A percentile compares a stretch with the other conserved stretches of the same genome.
Conservation (phyloP, 2,888 invertebrate genomes). For the Acholoe squamosa region DNA sequence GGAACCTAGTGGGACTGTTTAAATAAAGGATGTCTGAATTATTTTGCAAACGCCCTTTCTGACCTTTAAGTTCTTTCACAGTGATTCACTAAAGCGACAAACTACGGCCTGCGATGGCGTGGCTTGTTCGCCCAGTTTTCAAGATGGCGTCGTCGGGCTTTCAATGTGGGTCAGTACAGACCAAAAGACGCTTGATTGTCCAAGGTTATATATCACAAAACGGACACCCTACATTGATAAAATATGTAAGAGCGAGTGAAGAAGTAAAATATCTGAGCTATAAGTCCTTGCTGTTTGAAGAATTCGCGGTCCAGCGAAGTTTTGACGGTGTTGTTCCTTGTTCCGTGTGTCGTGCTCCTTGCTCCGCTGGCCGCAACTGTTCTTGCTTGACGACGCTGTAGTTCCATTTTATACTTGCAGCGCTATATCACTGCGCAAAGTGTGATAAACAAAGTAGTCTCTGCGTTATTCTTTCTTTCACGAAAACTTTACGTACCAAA, state of each 20-base stretch:
- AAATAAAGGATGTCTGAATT: too few species aligned
- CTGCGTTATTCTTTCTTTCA: neutral
- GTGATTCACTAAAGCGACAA: too few species aligned
- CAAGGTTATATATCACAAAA: neutral
- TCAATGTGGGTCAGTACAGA: slow-evolving; percentile 48
- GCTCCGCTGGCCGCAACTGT: neutral
- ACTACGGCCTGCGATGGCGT: too few species aligned
- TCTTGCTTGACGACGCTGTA: neutral
- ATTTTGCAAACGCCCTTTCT: too few species aligned
- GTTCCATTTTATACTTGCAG: neutral
- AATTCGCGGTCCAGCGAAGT: too few species aligned
- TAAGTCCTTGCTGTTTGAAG: neutral
- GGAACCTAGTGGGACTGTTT: too few species aligned
- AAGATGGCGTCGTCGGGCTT: slow-evolving; percentile 27
- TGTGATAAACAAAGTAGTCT: neutral
- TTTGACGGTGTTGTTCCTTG: neutral
- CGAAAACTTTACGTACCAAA: too few species aligned
- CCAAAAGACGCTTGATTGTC: neutral
- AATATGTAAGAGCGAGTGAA: neutral
- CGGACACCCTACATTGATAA: neutral
- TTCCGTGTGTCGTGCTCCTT: neutral
- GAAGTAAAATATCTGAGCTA: neutral
- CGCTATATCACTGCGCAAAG: neutral
- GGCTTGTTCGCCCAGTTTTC: too few species aligned
- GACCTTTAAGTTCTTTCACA: too few species aligned